A percentile compares a stretch with the other conserved stretches of the same genome.
Conservation (phyloP, 2,888 invertebrate genomes). For the Cheilosia grossa region DNA sequence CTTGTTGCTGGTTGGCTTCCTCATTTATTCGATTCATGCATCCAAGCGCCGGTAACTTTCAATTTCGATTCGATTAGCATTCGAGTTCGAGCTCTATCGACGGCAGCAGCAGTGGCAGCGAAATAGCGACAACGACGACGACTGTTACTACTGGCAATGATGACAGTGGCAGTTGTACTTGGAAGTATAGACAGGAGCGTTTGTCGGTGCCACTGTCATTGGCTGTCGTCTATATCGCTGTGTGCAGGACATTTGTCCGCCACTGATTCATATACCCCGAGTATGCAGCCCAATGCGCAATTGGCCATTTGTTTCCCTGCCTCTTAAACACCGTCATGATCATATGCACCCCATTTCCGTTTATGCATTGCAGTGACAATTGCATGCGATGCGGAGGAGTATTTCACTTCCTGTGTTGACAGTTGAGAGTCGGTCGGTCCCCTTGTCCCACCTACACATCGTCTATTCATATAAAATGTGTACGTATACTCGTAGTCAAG, state of each 20-base stretch:
- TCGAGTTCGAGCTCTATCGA: constrained; percentile 58
- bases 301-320: constrained; percentile 65
- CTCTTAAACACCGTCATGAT: constrained; percentile 34
- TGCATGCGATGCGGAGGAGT: constrained; percentile 71
- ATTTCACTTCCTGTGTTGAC: constrained; percentile 74
- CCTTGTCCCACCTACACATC: constrained; percentile 24
- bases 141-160: neutral
- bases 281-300: constrained; percentile 42
- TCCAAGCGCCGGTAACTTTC: constrained; percentile 69
- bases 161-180: constrained; percentile 46
- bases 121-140: constrained; percentile 10
- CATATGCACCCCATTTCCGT: constrained; percentile 75
- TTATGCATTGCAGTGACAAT: constrained; percentile 70
- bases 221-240: constrained; percentile 41
- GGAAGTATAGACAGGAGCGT: constrained; percentile 37
- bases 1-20: constrained; percentile 50
- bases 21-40: constrained; percentile 66
- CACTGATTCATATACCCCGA: constrained; percentile 40
- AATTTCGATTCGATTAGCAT: constrained; percentile 72
- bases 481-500: neutral
- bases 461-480: constrained; percentile 24
- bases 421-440: constrained; percentile 51
- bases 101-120: too few relatives aligned
- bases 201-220: constrained; percentile 55
- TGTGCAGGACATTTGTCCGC: constrained; percentile 56